Base-by-base conservation (phyloP, 2,113 vertebrate genomes). In the Macrotis lagotis region DNA sequence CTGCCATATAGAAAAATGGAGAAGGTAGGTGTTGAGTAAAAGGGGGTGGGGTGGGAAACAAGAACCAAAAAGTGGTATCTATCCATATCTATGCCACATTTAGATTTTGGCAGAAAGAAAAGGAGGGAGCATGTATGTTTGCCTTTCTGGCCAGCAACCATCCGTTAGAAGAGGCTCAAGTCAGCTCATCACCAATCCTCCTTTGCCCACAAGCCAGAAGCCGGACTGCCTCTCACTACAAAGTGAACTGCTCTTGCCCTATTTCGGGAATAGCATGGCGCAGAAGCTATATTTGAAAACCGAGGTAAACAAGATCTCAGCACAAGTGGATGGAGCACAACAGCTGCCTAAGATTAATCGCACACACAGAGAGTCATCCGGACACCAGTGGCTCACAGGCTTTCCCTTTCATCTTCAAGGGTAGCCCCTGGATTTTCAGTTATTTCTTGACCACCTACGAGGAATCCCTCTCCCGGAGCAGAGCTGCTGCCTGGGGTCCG, bases 261-360 rank as follows among this genome's bases (percentile, higher is more conserved):
- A 99, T 99, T 99, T 99, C 98, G 98, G 98, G 98, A 98, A 98
- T 98, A 96, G 98, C 97, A 98, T 98, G 98, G 99, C 97, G 98
- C 98, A 98, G 98, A 98, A 96, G 99, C 98, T 98, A 98, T 98
- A 99, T 99, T 98, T 99, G 99, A 99, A 98, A 98, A 98, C 96
- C 92, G 97, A 98, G 97, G 98, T 99, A 99, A 99, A 99, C 99
- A 99, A 98, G 98, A 96, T 96, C 98, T 98, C 98, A 97, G 98
- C 97, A 98, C 98, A 93, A 98, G 97, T 95, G 97, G 98, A 98
- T 96, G 93, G 98, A 98, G 98, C 96, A 97, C 98, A 98, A 99
- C 99, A 99, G 99, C 99, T 99, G 99, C 98, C 98, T 97, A 95
- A 98, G 98, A 99, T 99, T 98, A 99, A 99, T 99, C 98, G 98